Conservation (phyloP, 2,113 vertebrate genomes). For the Urocitellus parryii region DNA sequence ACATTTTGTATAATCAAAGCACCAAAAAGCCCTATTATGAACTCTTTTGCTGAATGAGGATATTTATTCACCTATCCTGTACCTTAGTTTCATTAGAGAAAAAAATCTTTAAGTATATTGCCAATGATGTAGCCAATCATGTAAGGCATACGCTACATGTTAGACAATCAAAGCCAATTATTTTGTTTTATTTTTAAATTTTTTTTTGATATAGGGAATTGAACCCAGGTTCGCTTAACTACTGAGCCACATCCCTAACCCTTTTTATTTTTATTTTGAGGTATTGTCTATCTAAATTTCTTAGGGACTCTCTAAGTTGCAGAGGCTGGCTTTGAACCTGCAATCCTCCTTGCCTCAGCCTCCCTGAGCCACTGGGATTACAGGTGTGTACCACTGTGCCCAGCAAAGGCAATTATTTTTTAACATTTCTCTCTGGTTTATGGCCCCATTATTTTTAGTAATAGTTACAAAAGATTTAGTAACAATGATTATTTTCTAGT, state of each 20-base stretch:
- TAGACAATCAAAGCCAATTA: too few relatives aligned
- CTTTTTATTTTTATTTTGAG: too few relatives aligned
- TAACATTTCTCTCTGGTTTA: rapidly evolving
- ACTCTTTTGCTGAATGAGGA: background rate
- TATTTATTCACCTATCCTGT: background rate
- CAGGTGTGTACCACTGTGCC: too few relatives aligned
- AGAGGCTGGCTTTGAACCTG: too few relatives aligned
- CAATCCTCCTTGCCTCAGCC: too few relatives aligned
- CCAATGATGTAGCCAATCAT: rapidly evolving
- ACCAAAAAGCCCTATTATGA: background rate
- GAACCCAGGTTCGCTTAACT: too few relatives aligned
- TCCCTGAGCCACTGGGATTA: too few relatives aligned
- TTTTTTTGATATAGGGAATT: too few relatives aligned
- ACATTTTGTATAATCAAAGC: background rate
- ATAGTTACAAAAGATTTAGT: background rate
- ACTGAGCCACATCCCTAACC: too few relatives aligned
- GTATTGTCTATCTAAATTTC: too few relatives aligned
- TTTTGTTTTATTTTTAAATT: background rate
- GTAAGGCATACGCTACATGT: too few relatives aligned
- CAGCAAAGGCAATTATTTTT: background rate
- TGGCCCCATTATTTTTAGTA: background rate
- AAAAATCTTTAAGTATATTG: background rate
- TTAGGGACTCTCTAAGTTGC: too few relatives aligned
- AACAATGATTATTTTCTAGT: background rate
- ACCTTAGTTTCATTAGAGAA: background rate